Evolutionary conservation across 2,797 vertebrate genomes (phyloP).

Genomic region (Gallinago nigripennis): DNA sequence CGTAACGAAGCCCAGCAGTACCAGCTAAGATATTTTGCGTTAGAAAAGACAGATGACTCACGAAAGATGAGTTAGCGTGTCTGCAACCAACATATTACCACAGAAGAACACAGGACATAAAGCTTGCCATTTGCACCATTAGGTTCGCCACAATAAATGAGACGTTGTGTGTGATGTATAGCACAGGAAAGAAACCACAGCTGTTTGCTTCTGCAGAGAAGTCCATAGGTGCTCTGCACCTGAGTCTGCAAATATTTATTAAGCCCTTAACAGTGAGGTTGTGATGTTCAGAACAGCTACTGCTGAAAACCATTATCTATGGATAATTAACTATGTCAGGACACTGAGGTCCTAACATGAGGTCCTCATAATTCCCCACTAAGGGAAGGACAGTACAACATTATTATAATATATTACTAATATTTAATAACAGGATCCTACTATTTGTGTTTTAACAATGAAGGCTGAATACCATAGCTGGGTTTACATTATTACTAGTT

Average conservation of each 20-base stretch:
- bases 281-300: conserved; percentile 39
- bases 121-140: conserved; percentile 76
- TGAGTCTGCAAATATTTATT: conserved; percentile 74
- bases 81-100: conserved; percentile 64
- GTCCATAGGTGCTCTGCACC: conserved; percentile 65
- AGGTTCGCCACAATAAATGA: conserved; percentile 75
- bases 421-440: conserved; percentile 62
- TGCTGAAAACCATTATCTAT: conserved; percentile 75
- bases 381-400: conserved; percentile 64
- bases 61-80: conserved; percentile 55
- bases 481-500: background rate
- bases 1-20: background rate
- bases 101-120: conserved; percentile 48
- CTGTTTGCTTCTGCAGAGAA: conserved; percentile 74
- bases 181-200: conserved; percentile 76
- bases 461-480: background rate
- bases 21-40: conserved; percentile 33
- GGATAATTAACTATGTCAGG: conserved; percentile 81
- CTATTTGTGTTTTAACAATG: conserved; percentile 52
- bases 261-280: conserved; percentile 64
- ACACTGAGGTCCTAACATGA: conserved; percentile 76
- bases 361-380: conserved; percentile 72
- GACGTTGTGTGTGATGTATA: conserved; percentile 79
- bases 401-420: conserved; percentile 67
- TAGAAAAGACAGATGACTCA: conserved; percentile 72